Base-by-base conservation (phyloP, 2,888 invertebrate species). In the Dendrolimus houi region DNA sequence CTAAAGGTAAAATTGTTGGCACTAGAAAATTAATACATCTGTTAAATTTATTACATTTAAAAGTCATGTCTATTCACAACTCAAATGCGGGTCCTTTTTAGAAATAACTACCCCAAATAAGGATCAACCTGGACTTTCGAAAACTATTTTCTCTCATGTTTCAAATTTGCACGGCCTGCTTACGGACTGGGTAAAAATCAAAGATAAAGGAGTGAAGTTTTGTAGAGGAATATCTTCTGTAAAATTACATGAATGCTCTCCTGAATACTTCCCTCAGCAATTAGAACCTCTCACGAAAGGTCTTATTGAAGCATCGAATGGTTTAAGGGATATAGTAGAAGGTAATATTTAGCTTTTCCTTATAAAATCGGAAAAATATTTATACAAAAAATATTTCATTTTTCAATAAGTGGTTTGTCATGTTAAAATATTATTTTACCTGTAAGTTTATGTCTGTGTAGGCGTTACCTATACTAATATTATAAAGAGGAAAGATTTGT, bases 101-200 rank as follows among this genome's bases (percentile, higher is more conserved):
- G 89, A 87, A 67, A 63, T 83, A 56, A 64, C 71, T 47, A 75
- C 81, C 17, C 83, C 85, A 8, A 79, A 67, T 59, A 87, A 85
- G 70, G 81, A 84, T 56, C 70, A 71, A 17, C 74, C 79, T 41
- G 86, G 80, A 7, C 69, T 88, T 52, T 77, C 85, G 1, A 87
- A 82, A 70, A 86, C 85, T 0, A 81, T 87, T 8, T 87, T 79
- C 60, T 81, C 79, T 7, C 89, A 89, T 61, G 63, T 87, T 41
- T 79, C 81, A 0, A 81, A 75, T 41, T 66, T 90, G 8, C 83
- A 87, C 60, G 62, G 66, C 0, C 65, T 84, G 10, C 54, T 90
- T 53, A 69, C 60, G 54, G 79, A 87, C 58, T 91, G 91, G 91
- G 59, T 65, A 8, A 72, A 67, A 55, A 58, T 85, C n/a, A 75